Percentiles rank a stretch among this genome's conserved stretches.
Evolutionary conservation across 2,113 vertebrate genomes (phyloP).

Genomic region (Paraplagusia blochii): DNA sequence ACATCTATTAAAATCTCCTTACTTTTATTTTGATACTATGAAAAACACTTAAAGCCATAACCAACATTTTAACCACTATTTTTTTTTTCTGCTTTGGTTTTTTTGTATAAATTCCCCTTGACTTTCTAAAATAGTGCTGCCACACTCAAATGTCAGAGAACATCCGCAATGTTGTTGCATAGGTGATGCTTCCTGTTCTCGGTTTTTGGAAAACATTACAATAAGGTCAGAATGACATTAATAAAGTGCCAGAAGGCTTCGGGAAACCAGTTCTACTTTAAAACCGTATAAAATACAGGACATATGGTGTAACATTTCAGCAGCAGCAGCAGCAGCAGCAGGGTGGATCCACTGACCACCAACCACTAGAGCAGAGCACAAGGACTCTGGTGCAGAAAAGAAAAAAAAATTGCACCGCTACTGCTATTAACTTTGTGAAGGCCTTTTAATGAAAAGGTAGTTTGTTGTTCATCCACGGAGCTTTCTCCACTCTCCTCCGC

Average conservation of each 20-base stretch:
- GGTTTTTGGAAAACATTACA: background rate
- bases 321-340: conserved; percentile 33
- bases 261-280: conserved; percentile 59
- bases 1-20: too few relatives aligned
- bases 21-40: too few relatives aligned
- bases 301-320: conserved; percentile 50
- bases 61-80: too few relatives aligned
- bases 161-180: too few relatives aligned
- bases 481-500: conserved; percentile 4
- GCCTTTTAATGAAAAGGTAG: conserved; percentile 36
- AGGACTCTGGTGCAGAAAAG: conserved; percentile 13
- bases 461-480: conserved; percentile 33
- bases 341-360: conserved; percentile 66
- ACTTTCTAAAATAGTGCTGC: too few relatives aligned
- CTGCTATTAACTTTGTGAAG: conserved; percentile 25
- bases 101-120: too few relatives aligned
- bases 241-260: conserved; percentile 51
- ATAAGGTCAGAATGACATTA: conserved; percentile 33
- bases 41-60: too few relatives aligned
- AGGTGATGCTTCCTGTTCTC: too few relatives aligned
- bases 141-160: too few relatives aligned
- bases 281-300: conserved; percentile 42
- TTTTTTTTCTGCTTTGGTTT: too few relatives aligned
- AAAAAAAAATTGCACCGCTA: conserved; percentile 20
- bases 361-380: conserved; percentile 43